Base-by-base conservation (phyloP, 2,797 vertebrate genomes). In the Aselliscus stoliczkanus region DNA sequence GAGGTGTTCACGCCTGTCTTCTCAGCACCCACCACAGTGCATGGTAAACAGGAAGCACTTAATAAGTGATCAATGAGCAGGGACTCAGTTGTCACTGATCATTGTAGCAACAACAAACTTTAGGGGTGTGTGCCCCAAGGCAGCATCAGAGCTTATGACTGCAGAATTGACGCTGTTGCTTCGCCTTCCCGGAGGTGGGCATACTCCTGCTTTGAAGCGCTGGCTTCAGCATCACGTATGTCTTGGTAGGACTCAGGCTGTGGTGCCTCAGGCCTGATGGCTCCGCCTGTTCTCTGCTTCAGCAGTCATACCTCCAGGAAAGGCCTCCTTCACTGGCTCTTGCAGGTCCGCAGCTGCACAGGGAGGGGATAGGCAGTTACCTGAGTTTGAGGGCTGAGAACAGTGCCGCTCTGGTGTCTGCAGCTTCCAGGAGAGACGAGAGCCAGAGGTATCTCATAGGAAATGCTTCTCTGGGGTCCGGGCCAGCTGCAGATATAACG, bases 251-350 rank as follows among this genome's bases (percentile, higher is more conserved):
- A 31, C 56, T 73, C 9, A 4, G 67, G 50, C 34, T 34, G 5
- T 4, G 4, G 69, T 60, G 58, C 69, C 27, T 56, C 18, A 12
- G 29, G 27, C 47, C 23, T 27, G 11, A 23, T 25, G 44, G 50
- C 77, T 82, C 82, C 58, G 79, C 39, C 42, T 62, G 37, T 42
- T 84, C 31, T 17, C 27, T 60, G 13, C 75, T 13, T 70, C 34
- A 13, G 60, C 83, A 29, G 20, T 76, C 42, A 7, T 2, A 2
- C 31, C 79, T 73, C 67, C 27, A 58, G 80, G 87, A 86, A 75
- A 47, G 60, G 27, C 31, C 79, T 73, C 67, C 82, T 79, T 52
- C 56, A 10, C 70, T 93, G 91, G 80, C 86, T 86, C 58, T 80
- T 86, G 39, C 42, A 39, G 44, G 37, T 37, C 44, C 15, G 47